Conservation (phyloP, 2,113 vertebrate species). For the Eurypyga helias region DNA sequence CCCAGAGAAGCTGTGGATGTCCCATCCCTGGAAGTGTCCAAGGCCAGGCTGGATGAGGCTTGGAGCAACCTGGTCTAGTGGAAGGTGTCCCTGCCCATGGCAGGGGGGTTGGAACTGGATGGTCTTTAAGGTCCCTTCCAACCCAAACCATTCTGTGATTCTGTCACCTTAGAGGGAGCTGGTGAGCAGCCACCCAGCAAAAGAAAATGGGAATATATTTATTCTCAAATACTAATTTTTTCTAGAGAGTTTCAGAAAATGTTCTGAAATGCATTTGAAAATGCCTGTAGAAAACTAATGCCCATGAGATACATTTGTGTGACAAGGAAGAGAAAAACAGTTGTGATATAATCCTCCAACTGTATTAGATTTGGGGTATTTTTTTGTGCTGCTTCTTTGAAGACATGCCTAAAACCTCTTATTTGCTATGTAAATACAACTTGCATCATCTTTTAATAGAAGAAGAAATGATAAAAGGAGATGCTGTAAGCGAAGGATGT, state of each 20-base stretch:
- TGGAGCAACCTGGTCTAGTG: no score
- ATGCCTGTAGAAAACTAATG: slow-evolving; percentile 12
- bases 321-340: slow-evolving; percentile 1
- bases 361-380: background rate
- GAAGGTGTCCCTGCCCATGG: no score
- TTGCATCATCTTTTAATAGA: background rate
- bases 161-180: background rate
- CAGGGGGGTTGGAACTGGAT: no score
- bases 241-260: background rate
- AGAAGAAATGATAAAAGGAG: background rate
- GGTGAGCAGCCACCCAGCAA: background rate
- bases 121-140: no score
- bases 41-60: no score
- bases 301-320: background rate
- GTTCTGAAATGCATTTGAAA: background rate
- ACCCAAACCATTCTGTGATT: background rate
- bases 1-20: no score
- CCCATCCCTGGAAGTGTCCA: no score
- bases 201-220: background rate
- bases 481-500: background rate
- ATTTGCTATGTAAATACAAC: slow-evolving; percentile 3
- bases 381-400: background rate
- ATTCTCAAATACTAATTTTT: background rate
- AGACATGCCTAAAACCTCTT: background rate
- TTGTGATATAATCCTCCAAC: background rate